Conservation (phyloP, 23 tunicate species). For the Clavelina lepadiformis region DNA sequence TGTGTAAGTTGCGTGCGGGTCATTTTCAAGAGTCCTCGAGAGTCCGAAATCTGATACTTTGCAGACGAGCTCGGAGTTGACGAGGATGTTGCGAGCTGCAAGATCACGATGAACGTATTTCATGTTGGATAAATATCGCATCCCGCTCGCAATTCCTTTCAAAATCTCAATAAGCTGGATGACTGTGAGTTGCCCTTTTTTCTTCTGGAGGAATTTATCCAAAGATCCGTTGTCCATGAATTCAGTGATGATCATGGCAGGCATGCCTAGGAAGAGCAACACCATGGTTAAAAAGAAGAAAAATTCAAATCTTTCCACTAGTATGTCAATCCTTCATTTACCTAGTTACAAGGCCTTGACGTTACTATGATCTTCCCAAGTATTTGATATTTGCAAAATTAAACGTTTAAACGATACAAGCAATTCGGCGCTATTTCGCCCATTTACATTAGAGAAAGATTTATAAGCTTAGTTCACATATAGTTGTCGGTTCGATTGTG, state of each 20-base stretch:
- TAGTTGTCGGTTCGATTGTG: too few relatives aligned
- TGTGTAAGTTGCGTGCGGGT: slow-evolving; percentile 70
- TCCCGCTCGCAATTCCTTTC: slow-evolving; percentile 60
- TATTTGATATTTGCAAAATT: too few relatives aligned
- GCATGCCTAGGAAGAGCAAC: slow-evolving; percentile 50
- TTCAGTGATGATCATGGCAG: slow-evolving; percentile 91
- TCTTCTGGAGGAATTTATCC: slow-evolving; percentile 62
- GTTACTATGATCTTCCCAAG: too few relatives aligned
- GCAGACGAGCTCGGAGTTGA: slow-evolving; percentile 33
- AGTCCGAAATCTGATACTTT: slow-evolving; percentile 83
- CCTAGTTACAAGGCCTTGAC: too few relatives aligned
- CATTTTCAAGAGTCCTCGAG: slow-evolving; percentile 61
- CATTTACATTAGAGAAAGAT: too few relatives aligned
- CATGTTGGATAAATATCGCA: slow-evolving; percentile 46
- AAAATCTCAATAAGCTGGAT: slow-evolving; percentile 58
- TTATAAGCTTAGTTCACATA: too few relatives aligned
- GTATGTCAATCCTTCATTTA: too few relatives aligned
- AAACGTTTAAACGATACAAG: too few relatives aligned
- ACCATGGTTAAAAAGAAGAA: too few relatives aligned
- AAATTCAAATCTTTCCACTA: too few relatives aligned
- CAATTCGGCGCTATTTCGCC: too few relatives aligned
- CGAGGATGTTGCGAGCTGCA: slow-evolving; percentile 76
- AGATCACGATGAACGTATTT: slow-evolving; percentile 74
- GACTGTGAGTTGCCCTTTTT: slow-evolving; percentile 9
- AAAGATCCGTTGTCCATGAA: slow-evolving; percentile 92